These are phyloP conservation scores for Synergus itoensis DNA, from an alignment of 2,888 invertebrate species.

Conservation along the genomic window DNA sequence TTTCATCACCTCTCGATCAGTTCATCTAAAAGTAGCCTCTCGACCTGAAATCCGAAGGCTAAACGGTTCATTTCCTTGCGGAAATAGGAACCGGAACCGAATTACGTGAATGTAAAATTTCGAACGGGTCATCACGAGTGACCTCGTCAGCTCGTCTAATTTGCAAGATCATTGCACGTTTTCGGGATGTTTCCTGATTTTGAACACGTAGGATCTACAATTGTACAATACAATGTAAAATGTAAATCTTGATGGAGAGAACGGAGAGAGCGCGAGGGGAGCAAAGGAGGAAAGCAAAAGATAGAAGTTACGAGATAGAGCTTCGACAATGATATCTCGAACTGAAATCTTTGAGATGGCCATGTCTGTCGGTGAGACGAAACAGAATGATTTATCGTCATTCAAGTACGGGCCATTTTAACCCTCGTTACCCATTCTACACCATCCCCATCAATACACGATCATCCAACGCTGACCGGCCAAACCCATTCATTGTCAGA, in stretches of 20 bases:
- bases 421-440: conserved; percentile 59
- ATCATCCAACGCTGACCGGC: not conserved
- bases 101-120: not conserved
- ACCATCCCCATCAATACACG: conserved; percentile 37
- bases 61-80: not conserved
- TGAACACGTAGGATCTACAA: not conserved
- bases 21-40: not conserved
- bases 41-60: not conserved
- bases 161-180: conserved; percentile 43
- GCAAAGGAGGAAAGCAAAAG: conserved; percentile 55
- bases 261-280: conserved; percentile 25
- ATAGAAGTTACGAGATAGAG: conserved; percentile 67
- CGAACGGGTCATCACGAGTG: not conserved
- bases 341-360: conserved; percentile 64
- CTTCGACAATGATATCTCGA: conserved; percentile 67
- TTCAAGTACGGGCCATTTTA: conserved; percentile 70
- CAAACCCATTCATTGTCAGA: conserved; percentile 10
- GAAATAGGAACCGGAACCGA: not conserved
- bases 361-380: conserved; percentile 67
- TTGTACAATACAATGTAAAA: not conserved
- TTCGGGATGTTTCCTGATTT: conserved; percentile 6
- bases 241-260: conserved; percentile 1
- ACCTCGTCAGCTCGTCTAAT: not conserved
- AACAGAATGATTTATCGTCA: conserved; percentile 72
- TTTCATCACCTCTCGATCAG: not conserved